Conservation (phyloP, 2,888 invertebrate species). For the Orchestes rusci region DNA sequence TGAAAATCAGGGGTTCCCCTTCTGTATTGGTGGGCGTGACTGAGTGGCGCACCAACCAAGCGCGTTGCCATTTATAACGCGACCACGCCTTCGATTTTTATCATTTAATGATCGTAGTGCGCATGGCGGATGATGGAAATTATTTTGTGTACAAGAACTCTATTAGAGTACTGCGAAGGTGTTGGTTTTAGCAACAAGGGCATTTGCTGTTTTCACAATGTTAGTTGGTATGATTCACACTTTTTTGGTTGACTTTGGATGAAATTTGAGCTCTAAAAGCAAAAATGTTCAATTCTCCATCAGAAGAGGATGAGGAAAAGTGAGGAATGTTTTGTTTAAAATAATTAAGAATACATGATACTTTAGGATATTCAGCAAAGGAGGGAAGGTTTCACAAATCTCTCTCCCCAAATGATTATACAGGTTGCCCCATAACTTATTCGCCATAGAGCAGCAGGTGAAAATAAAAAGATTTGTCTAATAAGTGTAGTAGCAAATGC, state of each 20-base stretch:
- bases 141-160: constrained; percentile 44
- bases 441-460: no score
- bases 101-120: constrained; percentile 28
- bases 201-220: constrained; percentile 19
- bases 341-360: no score
- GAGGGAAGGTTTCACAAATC: no score
- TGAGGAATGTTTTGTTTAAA: no score
- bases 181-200: constrained; percentile 34
- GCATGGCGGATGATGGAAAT: constrained; percentile 35
- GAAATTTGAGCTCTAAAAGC: no score
- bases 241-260: no score
- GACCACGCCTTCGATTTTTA: constrained; percentile 37
- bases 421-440: no score
- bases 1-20: constrained; percentile 38
- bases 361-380: no score
- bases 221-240: constrained; percentile 12
- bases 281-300: no score
- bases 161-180: constrained; percentile 38
- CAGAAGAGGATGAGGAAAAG: background rate
- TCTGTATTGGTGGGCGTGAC: constrained; percentile 32
- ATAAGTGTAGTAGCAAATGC: no score
- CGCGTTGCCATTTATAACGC: constrained; percentile 38
- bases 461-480: no score
- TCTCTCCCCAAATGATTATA: no score
- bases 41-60: constrained; percentile 32